These are phyloP conservation scores for Myzus persicae DNA, from an alignment of 1,140 invertebrate genomes.

Conservation along the genomic window DNA sequence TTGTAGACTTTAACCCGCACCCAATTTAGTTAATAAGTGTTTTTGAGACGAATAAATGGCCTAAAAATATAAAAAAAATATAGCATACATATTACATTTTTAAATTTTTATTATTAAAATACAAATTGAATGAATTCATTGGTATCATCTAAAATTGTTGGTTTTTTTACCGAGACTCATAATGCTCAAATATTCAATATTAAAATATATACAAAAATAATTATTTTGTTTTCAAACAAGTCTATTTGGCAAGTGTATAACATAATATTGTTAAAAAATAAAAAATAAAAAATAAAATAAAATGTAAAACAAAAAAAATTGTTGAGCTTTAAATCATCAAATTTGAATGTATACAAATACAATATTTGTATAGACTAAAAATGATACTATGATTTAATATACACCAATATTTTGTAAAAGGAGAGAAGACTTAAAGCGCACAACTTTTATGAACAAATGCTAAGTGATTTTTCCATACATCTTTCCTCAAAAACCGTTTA, in stretches of 20 bases:
- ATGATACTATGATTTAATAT: background rate
- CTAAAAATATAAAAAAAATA: background rate
- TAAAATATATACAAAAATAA: background rate
- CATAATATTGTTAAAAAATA: background rate
- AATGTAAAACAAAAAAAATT: background rate
- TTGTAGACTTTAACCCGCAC: background rate
- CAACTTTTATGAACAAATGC: slow-evolving; percentile 43
- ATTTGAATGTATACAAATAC: background rate
- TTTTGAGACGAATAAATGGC: background rate
- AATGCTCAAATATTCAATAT: too few species aligned
- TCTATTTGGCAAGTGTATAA: background rate
- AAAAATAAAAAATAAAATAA: background rate
- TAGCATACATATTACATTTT: background rate
- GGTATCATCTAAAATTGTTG: background rate
- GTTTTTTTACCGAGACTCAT: background rate
- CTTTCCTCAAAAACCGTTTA: slow-evolving; percentile 66
- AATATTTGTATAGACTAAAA: background rate
- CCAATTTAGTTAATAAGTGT: background rate
- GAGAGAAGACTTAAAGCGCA: background rate
- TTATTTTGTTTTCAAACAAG: background rate
- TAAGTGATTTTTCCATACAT: slow-evolving; percentile 66
- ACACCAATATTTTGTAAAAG: background rate
- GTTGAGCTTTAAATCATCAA: background rate
- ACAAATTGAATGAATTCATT: background rate
- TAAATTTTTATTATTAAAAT: too few species aligned